Evolutionary conservation across 2,113 vertebrate genomes (phyloP).

Genomic region (Coreoperca whiteheadi): DNA sequence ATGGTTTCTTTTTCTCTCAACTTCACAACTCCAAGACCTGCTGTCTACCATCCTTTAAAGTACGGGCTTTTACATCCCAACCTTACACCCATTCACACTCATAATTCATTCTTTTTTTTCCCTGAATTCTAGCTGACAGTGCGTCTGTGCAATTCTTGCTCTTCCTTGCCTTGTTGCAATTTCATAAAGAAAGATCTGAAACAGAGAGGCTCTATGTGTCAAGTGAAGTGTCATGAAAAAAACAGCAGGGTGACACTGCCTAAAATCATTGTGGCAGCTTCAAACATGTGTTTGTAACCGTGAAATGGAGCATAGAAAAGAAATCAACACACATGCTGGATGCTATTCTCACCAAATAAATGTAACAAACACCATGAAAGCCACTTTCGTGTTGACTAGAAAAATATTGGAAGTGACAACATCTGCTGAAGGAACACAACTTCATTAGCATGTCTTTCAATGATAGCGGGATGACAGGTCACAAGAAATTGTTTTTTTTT

Average conservation of each 20-base stretch:
- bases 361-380: conserved; percentile 65
- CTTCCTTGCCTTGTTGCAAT: conserved; percentile 45
- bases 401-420: conserved; percentile 54
- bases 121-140: conserved; percentile 47
- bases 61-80: conserved; percentile 20
- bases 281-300: conserved; percentile 61
- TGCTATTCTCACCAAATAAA: conserved; percentile 70
- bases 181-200: conserved; percentile 54
- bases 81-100: conserved; percentile 15
- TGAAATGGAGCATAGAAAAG: conserved; percentile 70
- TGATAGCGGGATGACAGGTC: conserved; percentile 54
- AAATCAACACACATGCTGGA: conserved; percentile 67
- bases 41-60: conserved; percentile 17
- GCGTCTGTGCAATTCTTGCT: conserved; percentile 27
- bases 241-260: conserved; percentile 42
- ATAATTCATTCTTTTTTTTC: conserved; percentile 12
- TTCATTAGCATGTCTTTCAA: conserved; percentile 65
- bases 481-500: conserved; percentile 34
- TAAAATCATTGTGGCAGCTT: conserved; percentile 71
- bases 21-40: conserved; percentile 23
- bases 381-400: conserved; percentile 46
- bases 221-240: conserved; percentile 48
- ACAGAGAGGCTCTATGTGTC: conserved; percentile 45
- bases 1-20: background rate
- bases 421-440: conserved; percentile 43